These are phyloP conservation scores for Zaprionus tsacasi DNA, from an alignment of 1,140 invertebrate species.

Conservation along the genomic window DNA sequence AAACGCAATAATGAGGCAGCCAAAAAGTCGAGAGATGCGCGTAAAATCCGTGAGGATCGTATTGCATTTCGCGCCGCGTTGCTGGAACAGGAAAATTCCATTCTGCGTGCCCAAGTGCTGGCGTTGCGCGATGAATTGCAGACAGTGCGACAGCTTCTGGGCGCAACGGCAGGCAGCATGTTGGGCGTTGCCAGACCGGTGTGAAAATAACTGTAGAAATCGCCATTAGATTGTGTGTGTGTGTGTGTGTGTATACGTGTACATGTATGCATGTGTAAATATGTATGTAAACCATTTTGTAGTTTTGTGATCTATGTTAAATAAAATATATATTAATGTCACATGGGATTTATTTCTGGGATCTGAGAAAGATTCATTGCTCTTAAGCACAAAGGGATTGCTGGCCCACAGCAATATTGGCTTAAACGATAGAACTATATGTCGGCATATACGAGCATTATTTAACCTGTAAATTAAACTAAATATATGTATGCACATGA, in stretches of 20 bases:
- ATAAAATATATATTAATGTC: conserved; percentile 6
- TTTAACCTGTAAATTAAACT: no score
- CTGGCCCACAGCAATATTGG: no score
- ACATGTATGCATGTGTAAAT: conserved; percentile 15
- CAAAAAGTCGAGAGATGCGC: conserved; percentile 94
- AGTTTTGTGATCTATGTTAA: conserved; percentile 50
- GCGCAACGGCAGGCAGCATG: conserved; percentile 64
- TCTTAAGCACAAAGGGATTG: no score
- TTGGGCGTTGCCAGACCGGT: conserved; percentile 59
- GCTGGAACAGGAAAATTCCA: conserved; percentile 93
- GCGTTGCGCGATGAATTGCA: conserved; percentile 92
- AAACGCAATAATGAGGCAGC: conserved; percentile 95
- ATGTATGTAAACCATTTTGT: conserved; percentile 25
- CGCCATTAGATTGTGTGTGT: not conserved
- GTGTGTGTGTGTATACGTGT: conserved; percentile 44
- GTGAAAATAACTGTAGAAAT: conserved; percentile 13
- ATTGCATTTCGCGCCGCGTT: conserved; percentile 92
- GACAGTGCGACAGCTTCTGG: conserved; percentile 87
- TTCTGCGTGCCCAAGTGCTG: conserved; percentile 91
- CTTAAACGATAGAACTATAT: no score
- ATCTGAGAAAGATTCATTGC: no score
- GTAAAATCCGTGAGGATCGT: conserved; percentile 92
- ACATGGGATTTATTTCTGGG: no score
- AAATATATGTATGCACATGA: conserved; percentile 6
- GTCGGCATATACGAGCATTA: no score